Evolutionary conservation across 2,888 invertebrate genomes (phyloP), one percentile per base, ranked within the genome.

Genomic region (Thereva nobilitata): DNA sequence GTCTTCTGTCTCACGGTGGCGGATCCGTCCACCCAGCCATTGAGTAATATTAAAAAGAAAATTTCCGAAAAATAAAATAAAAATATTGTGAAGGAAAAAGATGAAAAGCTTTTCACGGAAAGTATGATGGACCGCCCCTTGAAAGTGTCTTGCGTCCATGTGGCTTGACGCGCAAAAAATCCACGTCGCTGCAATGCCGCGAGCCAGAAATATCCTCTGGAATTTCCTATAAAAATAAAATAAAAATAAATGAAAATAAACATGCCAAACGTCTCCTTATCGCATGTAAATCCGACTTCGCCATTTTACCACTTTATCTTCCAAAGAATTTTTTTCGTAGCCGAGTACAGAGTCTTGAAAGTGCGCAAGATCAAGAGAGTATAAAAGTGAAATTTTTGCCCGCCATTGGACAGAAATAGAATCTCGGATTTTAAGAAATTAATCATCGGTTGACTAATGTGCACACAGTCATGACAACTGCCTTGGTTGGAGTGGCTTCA

Each of bases 401-500:
- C 34, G 38, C 34, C 23, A 23, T 23, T n/a, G 38, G 7, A 56
- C 56, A 35, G 45, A 56, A 56, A 56, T 56, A 56, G 56, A 56
- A n/a, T 37, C 44, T 44, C 42, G 56, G 44, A 42, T 44, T 42
- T 44, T 44, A 44, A 37, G 34, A 56, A 56, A 56, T 56, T 56
- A 56, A 56, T 56, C 56, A 56, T 56, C 56, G 10, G 44, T 44
- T 56, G 56, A 56, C 56, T 56, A 56, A 42, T 56, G 56, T 44
- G 56, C 34, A 44, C 56, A 44, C 23, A 56, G 42, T 35, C 56
- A 56, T 56, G 56, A 56, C 56, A 56, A 34, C 56, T 44, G 44
- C 35, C 56, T 12, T 56, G 34, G 56, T 56, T 23, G 23, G 23
- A 23, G 23, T 2, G 23, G 23, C 23, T 23, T 23, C 23, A 2